A percentile compares a stretch with the other conserved stretches of the same genome.
phyloP scores from a whole-genome alignment of 2,797 vertebrate genomes.

The Simalia tracyae region DNA sequence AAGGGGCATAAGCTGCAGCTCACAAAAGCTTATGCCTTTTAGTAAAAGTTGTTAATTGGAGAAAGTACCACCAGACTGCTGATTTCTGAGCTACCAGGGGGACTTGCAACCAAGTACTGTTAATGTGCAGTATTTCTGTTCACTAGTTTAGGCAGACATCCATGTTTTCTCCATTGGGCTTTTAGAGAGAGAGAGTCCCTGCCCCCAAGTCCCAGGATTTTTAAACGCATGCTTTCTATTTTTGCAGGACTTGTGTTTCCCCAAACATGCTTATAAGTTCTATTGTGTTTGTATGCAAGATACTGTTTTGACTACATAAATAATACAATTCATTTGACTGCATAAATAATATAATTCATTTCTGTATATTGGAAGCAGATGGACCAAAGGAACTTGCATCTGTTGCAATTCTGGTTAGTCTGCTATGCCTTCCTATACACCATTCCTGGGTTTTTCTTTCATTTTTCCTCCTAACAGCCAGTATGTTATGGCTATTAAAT shows the following conservation, averaged over 20 bases:
- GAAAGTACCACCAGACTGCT: neutral
- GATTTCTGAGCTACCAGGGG: neutral
- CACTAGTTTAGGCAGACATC: neutral
- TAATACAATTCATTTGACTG: neutral
- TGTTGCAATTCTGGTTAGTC: neutral
- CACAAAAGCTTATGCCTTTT: neutral
- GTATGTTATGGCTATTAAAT: neutral
- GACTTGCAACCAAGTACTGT: neutral
- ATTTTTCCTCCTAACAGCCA: neutral
- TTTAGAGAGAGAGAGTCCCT: neutral
- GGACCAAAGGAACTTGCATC: neutral
- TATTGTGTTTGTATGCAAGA: neutral
- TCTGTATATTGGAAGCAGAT: neutral
- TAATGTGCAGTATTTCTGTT: neutral
- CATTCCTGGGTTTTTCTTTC: neutral
- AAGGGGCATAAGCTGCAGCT: neutral
- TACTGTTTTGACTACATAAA: neutral
- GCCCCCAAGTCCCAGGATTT: neutral
- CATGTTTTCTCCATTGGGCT: neutral
- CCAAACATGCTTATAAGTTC: neutral
- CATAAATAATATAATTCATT: neutral
- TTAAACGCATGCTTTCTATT: neutral
- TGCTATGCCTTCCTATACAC: neutral
- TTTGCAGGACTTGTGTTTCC: neutral
- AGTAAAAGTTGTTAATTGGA: neutral